Evolutionary conservation across 2,113 vertebrate genomes (phyloP).

Genomic region (Rattus rattus): DNA sequence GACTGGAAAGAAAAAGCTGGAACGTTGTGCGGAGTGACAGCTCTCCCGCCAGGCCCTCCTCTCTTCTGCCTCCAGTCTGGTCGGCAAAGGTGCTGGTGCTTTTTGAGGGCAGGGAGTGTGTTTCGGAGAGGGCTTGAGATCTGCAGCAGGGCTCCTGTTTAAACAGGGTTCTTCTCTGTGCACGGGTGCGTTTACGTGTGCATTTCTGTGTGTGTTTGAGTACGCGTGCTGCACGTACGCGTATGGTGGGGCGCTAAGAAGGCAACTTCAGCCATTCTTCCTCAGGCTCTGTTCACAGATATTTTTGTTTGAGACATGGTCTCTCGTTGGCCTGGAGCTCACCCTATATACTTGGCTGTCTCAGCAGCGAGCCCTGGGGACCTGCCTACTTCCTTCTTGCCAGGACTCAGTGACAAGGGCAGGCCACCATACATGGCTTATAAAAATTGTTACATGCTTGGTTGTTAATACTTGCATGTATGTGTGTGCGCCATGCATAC

Average conservation of each 20-base stretch:
- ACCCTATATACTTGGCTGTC: not conserved
- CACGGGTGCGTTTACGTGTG: not conserved
- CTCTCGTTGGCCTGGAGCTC: not conserved
- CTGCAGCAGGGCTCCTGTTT: not conserved
- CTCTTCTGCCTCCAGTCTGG: not conserved
- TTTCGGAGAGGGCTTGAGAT: fast-evolving
- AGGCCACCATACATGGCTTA: not conserved
- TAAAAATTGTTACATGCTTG: not conserved
- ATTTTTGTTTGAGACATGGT: not conserved
- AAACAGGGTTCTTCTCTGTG: not conserved
- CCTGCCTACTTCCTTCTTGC: not conserved
- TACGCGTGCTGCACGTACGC: not conserved
- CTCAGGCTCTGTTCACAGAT: not conserved
- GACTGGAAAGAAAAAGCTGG: not conserved
- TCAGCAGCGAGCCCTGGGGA: not conserved
- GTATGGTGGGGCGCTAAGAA: not conserved
- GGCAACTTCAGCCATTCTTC: not conserved
- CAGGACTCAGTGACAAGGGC: not conserved
- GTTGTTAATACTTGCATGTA: not conserved
- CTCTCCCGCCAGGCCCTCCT: not conserved
- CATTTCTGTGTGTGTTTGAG: not conserved
- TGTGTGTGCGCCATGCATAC: not conserved
- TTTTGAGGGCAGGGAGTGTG: not conserved
- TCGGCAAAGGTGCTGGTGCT: not conserved
- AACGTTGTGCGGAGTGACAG: not conserved